Evolutionary conservation across 2,113 vertebrate genomes (phyloP).

Genomic region (Tachysurus fulvidraco): DNA sequence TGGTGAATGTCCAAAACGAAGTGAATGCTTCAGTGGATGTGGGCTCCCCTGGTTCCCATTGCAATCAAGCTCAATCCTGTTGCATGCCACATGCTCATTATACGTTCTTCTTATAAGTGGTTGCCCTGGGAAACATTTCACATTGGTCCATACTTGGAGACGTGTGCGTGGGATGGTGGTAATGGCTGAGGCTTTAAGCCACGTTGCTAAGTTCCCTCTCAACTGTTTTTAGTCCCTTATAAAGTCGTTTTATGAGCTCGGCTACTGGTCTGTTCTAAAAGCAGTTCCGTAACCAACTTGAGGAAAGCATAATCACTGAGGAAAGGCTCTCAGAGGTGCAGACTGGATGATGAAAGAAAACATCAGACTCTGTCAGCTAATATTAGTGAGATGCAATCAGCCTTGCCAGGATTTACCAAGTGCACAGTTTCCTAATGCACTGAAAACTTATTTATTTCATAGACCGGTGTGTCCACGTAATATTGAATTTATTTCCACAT

Average conservation of each 20-base stretch:
- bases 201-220: slow-evolving; percentile 44
- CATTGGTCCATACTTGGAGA: slow-evolving; percentile 57
- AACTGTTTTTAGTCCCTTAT: slow-evolving; percentile 58
- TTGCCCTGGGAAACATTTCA: slow-evolving; percentile 68
- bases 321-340: slow-evolving; percentile 41
- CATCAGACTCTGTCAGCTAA: slow-evolving; percentile 62
- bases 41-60: slow-evolving; percentile 64
- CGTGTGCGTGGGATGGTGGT: slow-evolving; percentile 54
- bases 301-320: slow-evolving; percentile 42
- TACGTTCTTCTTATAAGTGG: slow-evolving; percentile 66
- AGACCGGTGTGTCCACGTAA: background rate
- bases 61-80: slow-evolving; percentile 72
- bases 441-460: background rate
- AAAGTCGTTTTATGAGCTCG: slow-evolving; percentile 42
- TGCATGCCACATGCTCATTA: slow-evolving; percentile 71
- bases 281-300: slow-evolving; percentile 55
- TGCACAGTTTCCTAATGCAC: background rate
- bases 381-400: slow-evolving; percentile 46
- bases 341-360: slow-evolving; percentile 65
- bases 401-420: slow-evolving; percentile 50
- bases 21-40: slow-evolving; percentile 52
- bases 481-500: background rate
- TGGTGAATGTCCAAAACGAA: slow-evolving; percentile 56
- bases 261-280: slow-evolving; percentile 60
- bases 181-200: slow-evolving; percentile 35